Percentiles rank a stretch among this genome's conserved stretches.
Conservation (phyloP, 2,113 vertebrate species). For the Oncorhynchus keta region DNA sequence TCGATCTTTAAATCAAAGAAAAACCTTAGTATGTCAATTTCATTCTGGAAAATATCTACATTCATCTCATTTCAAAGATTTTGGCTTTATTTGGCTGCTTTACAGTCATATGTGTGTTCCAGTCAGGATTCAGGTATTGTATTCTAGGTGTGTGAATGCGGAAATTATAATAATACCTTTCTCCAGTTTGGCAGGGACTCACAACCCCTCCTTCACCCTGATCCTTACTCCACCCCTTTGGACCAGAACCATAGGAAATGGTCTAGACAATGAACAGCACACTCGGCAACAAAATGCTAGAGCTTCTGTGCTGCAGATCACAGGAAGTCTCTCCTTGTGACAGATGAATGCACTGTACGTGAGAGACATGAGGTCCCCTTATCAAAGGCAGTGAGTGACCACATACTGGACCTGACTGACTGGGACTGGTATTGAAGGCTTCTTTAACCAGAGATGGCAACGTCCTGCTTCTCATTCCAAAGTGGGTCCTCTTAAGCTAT, state of each 20-base stretch:
- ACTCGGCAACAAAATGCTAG: constrained; percentile 1
- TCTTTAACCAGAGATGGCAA: neutral
- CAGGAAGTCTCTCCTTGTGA: constrained; percentile 5
- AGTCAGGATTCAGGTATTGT: neutral
- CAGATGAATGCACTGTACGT: neutral
- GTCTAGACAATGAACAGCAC: constrained; percentile 37
- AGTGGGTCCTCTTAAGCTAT: too few species aligned
- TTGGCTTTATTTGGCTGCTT: neutral
- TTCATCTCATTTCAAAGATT: neutral
- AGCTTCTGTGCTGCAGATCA: constrained; percentile 8
- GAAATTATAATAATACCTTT: constrained; percentile 13
- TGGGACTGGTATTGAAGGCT: neutral
- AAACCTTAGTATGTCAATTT: neutral
- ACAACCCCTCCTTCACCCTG: neutral
- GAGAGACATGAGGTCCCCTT: neutral
- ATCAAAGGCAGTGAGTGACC: constrained; percentile 7
- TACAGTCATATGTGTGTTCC: neutral
- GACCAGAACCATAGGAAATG: constrained; percentile 34
- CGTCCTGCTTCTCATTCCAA: neutral
- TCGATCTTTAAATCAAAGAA: too few species aligned
- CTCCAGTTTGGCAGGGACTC: constrained; percentile 19
- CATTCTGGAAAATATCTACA: neutral
- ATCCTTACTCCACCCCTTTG: neutral
- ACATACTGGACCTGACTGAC: neutral
- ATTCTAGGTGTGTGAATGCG: constrained; percentile 12